phyloP scores from a whole-genome alignment of 2,888 invertebrate genomes.

The Venustoraphidia nigricollis region DNA sequence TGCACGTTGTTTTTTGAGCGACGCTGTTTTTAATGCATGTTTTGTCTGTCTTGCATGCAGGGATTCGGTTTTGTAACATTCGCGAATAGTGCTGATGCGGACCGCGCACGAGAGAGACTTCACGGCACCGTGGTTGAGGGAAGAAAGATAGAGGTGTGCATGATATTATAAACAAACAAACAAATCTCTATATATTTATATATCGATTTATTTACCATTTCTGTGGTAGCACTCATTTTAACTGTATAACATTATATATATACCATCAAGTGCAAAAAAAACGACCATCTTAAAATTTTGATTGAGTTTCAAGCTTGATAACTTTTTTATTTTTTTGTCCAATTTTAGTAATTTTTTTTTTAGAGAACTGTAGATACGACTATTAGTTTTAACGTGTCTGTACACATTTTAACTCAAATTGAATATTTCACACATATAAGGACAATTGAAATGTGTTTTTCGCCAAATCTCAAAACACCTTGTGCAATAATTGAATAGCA shows the following conservation, averaged over 20 bases:
- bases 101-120: slow-evolving; percentile 99
- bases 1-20: slow-evolving; percentile 63
- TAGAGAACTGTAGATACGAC: neutral
- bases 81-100: slow-evolving; percentile 99
- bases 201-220: slow-evolving; percentile 16
- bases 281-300: neutral
- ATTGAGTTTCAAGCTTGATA: neutral
- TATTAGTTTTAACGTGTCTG: neutral
- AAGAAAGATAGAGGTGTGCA: slow-evolving; percentile 99
- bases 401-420: neutral
- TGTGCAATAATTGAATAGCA: too few relatives aligned
- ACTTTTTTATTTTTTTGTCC: neutral
- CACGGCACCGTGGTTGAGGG: slow-evolving; percentile 99
- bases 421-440: neutral
- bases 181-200: slow-evolving; percentile 11
- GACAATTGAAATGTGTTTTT: too few relatives aligned
- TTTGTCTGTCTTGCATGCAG: slow-evolving; percentile 96
- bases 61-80: slow-evolving; percentile 99
- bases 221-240: slow-evolving; percentile 38
- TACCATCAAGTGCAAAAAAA: neutral
- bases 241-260: slow-evolving; percentile 34
- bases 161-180: slow-evolving; percentile 39
- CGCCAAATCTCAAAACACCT: too few relatives aligned
- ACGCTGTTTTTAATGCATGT: slow-evolving; percentile 80
- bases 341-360: neutral